Percentiles rank a stretch among this genome's conserved stretches.
Evolutionary conservation across 2,797 vertebrate genomes (phyloP).

Genomic region (Naso thynnoides): DNA sequence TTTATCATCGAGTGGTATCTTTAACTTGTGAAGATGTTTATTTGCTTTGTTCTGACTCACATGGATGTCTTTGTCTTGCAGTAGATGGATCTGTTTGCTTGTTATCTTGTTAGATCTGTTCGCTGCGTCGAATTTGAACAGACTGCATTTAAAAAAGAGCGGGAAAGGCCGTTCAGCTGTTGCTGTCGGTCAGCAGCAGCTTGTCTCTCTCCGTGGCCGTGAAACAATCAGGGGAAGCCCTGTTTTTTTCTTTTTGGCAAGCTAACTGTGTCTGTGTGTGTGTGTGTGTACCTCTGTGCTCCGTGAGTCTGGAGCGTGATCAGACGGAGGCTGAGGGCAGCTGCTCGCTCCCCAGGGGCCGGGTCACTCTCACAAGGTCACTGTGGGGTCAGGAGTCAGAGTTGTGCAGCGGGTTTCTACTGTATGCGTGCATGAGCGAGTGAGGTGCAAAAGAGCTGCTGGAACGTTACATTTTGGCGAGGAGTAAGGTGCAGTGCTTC

Average conservation of each 20-base stretch:
- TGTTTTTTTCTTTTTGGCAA: constrained; percentile 46
- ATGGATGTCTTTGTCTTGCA: background rate
- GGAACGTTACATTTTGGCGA: background rate
- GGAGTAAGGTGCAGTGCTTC: background rate
- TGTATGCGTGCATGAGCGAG: constrained; percentile 8
- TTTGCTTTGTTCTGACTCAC: constrained; percentile 10
- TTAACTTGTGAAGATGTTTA: constrained; percentile 4
- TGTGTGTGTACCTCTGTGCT: constrained; percentile 1
- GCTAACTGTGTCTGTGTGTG: constrained; percentile 9
- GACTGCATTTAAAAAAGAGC: constrained; percentile 45
- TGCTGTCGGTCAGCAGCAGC: constrained; percentile 27
- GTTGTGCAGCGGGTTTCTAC: constrained; percentile 34
- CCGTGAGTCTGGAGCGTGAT: constrained; percentile 27
- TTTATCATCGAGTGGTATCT: constrained; percentile 18
- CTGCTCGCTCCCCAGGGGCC: constrained; percentile 61
- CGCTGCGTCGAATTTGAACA: constrained; percentile 11
- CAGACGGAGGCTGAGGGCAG: constrained; percentile 48
- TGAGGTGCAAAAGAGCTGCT: background rate
- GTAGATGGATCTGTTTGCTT: background rate
- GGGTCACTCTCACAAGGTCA: constrained; percentile 37
- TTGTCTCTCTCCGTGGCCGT: constrained; percentile 19
- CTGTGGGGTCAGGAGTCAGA: constrained; percentile 48
- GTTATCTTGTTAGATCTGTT: background rate
- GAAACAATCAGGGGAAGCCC: constrained; percentile 8
- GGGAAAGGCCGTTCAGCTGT: constrained; percentile 56